A percentile compares a stretch with the other conserved stretches of the same genome.
phyloP scores from a whole-genome alignment of 2,797 vertebrate genomes.

The Tiaroga cobitis region DNA sequence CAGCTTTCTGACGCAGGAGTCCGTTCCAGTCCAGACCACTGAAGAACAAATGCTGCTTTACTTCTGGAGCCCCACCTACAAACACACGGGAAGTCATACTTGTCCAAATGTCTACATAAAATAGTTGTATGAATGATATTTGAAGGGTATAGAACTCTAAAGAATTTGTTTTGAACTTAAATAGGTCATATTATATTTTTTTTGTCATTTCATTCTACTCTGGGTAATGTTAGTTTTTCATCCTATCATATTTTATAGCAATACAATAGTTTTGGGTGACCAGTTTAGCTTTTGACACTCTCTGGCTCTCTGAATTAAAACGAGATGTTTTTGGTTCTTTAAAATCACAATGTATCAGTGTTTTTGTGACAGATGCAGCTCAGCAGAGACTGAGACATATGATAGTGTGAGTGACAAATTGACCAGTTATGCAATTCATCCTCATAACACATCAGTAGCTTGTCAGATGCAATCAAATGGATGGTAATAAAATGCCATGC shows the following conservation, averaged over 20 bases:
- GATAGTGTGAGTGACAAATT: too few species aligned
- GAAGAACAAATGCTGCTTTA: conserved; percentile 94
- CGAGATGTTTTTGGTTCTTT: neutral
- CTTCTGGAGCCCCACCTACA: conserved; percentile 88
- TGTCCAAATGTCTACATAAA: neutral
- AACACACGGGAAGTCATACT: neutral
- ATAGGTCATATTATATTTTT: neutral
- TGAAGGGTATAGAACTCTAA: neutral
- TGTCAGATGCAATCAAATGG: too few species aligned
- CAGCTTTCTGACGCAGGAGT: conserved; percentile 94
- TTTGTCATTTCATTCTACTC: neutral
- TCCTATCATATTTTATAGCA: neutral
- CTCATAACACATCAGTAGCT: too few species aligned
- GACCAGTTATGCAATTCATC: too few species aligned
- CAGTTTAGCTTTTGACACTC: neutral
- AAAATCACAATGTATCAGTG: neutral
- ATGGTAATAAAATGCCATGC: too few species aligned
- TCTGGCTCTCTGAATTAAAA: neutral
- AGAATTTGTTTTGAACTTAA: neutral
- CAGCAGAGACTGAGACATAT: neutral
- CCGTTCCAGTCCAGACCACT: conserved; percentile 92
- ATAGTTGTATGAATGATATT: neutral
- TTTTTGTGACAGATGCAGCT: neutral
- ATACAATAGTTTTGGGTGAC: neutral
- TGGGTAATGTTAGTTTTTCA: neutral